These are phyloP conservation scores for Montipora cactus DNA, from an alignment of 64 coral and sea anemone genomes.

Conservation along the genomic window DNA sequence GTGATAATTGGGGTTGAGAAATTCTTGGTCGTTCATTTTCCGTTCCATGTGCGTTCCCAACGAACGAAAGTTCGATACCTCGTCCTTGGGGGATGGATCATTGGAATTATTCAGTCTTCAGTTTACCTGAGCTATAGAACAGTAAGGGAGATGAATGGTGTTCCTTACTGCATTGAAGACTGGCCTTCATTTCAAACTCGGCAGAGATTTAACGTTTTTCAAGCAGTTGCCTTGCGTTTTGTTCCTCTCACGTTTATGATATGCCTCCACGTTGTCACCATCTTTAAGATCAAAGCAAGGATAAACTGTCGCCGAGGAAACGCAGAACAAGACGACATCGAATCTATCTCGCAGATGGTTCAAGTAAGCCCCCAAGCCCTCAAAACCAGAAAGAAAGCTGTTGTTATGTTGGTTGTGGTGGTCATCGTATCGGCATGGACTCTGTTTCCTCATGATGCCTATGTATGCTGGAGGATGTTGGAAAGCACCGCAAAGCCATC, in stretches of 20 bases:
- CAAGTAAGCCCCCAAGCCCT: slow-evolving; percentile 28
- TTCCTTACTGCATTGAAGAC: slow-evolving; percentile 32
- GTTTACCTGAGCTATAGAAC: slow-evolving; percentile 26
- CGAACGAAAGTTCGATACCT: slow-evolving; percentile 70
- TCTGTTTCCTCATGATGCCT: slow-evolving; percentile 55
- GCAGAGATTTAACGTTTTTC: slow-evolving; percentile 39
- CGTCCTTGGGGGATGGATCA: slow-evolving; percentile 62
- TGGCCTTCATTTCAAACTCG: slow-evolving; percentile 65
- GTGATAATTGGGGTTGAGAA: slow-evolving; percentile 85
- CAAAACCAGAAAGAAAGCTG: slow-evolving; percentile 64
- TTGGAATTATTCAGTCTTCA: slow-evolving; percentile 51
- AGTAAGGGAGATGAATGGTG: background rate
- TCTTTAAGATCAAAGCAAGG: slow-evolving; percentile 54
- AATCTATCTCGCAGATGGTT: background rate
- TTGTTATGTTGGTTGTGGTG: slow-evolving; percentile 74
- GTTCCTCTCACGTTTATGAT: slow-evolving; percentile 68
- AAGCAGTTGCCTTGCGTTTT: slow-evolving; percentile 65
- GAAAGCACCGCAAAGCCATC: background rate
- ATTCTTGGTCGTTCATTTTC: slow-evolving; percentile 88
- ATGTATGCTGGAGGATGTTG: slow-evolving; percentile 34
- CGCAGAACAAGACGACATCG: background rate
- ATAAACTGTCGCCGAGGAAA: background rate
- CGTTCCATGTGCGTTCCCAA: slow-evolving; percentile 75
- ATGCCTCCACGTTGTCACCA: slow-evolving; percentile 68
- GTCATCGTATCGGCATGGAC: slow-evolving; percentile 51